phyloP scores from a whole-genome alignment of 2,797 vertebrate genomes.

The Thaleichthys pacificus region DNA sequence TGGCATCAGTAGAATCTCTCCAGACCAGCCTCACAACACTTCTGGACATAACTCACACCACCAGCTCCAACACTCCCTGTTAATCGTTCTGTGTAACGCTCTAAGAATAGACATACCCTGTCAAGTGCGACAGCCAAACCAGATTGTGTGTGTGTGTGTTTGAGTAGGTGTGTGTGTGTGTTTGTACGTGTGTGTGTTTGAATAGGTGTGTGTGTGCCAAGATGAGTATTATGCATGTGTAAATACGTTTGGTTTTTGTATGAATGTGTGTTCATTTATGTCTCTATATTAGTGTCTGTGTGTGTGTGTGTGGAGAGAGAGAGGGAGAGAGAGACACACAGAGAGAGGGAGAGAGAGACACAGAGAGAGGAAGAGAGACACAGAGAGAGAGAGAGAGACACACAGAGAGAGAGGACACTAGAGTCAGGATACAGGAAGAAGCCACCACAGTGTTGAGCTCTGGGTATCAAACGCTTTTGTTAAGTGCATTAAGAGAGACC shows the following conservation, averaged over 20 bases:
- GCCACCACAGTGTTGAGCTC: no score
- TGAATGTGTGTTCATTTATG: neutral
- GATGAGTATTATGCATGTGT: neutral
- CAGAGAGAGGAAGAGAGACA: neutral
- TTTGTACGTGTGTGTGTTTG: constrained; percentile 8
- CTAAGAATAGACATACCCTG: neutral
- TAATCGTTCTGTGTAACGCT: neutral
- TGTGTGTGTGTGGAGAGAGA: constrained; percentile 8
- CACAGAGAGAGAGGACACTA: neutral
- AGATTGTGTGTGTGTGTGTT: constrained; percentile 5
- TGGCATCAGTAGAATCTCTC: neutral
- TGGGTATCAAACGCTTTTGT: no score
- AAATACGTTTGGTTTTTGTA: neutral
- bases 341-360: no score
- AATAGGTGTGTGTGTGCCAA: neutral
- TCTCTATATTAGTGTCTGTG: constrained; percentile 39
- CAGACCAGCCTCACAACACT: neutral
- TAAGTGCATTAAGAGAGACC: no score
- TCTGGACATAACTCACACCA: neutral
- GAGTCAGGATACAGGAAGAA: constrained; percentile 6
- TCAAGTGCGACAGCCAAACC: neutral
- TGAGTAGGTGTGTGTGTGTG: constrained; percentile 18
- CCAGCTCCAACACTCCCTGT: neutral
- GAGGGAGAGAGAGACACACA: no score
- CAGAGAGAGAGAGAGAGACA: no score